Percentiles rank a stretch among this genome's conserved stretches.
phyloP scores from a whole-genome alignment of 2,113 vertebrate species.

The Stomatorhinus ivindoensis region DNA sequence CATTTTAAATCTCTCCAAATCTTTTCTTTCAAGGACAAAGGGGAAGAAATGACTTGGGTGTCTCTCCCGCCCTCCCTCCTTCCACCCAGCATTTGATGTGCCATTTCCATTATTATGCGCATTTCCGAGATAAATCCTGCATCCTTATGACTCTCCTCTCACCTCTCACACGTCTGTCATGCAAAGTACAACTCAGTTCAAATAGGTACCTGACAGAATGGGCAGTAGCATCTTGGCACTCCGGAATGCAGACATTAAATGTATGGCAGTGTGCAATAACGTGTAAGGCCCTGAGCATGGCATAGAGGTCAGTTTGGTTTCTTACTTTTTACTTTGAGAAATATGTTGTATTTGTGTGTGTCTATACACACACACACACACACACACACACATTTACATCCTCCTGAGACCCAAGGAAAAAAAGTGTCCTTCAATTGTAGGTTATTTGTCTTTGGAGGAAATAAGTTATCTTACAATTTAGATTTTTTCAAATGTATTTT shows the following conservation, averaged over 20 bases:
- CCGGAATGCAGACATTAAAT: not conserved
- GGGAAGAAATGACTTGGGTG: not conserved
- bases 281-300: not conserved
- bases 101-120: not conserved
- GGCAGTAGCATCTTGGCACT: too few species aligned
- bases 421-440: too few species aligned
- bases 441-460: too few species aligned
- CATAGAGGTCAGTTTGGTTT: not conserved
- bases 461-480: too few species aligned
- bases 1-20: not conserved
- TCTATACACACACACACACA: not conserved
- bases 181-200: not conserved
- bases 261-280: not conserved
- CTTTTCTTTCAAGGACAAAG: conserved; percentile 9
- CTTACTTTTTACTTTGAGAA: not conserved
- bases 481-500: too few species aligned
- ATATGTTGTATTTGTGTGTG: not conserved
- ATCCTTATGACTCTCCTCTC: not conserved
- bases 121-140: not conserved
- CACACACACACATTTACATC: too few species aligned
- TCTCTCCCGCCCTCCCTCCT: not conserved
- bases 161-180: conserved; percentile 24
- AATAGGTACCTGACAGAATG: not conserved
- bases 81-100: not conserved
- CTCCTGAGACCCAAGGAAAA: too few species aligned